Evolutionary conservation across 1,140 invertebrate species (phyloP), one percentile per base, ranked within the genome.

Genomic region (Dolichoris vasculosae): DNA sequence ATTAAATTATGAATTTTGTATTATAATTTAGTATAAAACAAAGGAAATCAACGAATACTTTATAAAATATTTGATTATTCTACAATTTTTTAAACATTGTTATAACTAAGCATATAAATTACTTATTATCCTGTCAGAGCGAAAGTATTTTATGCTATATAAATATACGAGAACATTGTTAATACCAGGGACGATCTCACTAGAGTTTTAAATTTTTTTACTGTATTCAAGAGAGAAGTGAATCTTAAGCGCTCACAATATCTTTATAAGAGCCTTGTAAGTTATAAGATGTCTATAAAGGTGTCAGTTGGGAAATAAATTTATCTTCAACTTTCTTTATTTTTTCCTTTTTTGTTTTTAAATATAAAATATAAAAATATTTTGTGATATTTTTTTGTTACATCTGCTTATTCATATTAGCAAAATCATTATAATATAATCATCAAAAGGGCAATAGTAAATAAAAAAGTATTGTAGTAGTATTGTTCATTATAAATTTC

Each of bases 271-370:
- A 78, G 76, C 76, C 63, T 64, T 71, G 76, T 79, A 71, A 84
- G 71, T 59, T 79, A 84, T 84, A 79, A 46, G 63, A 78, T 76
- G 64, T 79, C 83, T 84, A 78, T 79, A 84, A 84, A 84, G 63
- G 71, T 83, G 73, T 83, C 82, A 64, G 73, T 30, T 38, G 82
- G 55, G n/a, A 77, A 77, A 84, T 84, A 63, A 84, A 84, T 84
- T 84, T 84, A 84, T 78, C 32, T 23, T 48, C 55, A 64, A n/a
- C 20, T 83, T 43, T 55, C 64, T 83, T 76, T 73, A 8, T n/a
- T n/a, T n/a, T n/a, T n/a, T 83, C 69, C 35, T 83, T 76, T 83
- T 76, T 2, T 17, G 9, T 17, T 35, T 30, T 76, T 20, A 55
- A 73, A 15, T 35, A 75, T 6, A 38, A 75, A 83, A 83, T 59